Evolutionary conservation across 2,797 vertebrate genomes (phyloP), one percentile per base, ranked within the genome.

Genomic region (Chloroceryle amazona): DNA sequence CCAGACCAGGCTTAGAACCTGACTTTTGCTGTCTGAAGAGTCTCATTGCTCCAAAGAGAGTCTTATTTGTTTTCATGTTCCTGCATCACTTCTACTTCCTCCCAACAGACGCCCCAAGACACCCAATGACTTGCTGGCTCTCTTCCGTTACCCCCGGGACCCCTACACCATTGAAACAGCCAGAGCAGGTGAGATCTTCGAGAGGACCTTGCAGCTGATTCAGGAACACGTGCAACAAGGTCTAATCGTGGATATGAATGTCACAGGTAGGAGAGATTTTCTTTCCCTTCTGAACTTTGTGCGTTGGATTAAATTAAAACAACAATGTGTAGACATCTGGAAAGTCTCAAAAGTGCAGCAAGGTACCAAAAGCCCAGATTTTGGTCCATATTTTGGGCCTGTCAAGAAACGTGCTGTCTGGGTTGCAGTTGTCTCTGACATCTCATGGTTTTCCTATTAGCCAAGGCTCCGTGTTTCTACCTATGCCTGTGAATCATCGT

Each of bases 131-230:
- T 85, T 98, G 54, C 92, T 98, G 91, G 98, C 98, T 51, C 96
- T 98, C 42, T 96, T 98, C 81, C 97, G 98, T 33, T 98, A 98
- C 85, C 98, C 98, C 0, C 97, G 98, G 49, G 98, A 98, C 33
- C 98, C 98, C 33, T 96, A 98, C 85, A 98, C 97, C 41, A 93
- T 98, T 1, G 97, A 98, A 89, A 97, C 96, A 10, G 97, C 97
- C 74, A 86, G 97, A 65, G 97, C 98, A 62, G 98, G 98, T 6
- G 98, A 98, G 94, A 98, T 98, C 94, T 98, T 98, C 9, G 98
- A 98, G 39, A 94, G 98, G 52, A 98, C 98, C 51, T 81, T 98
- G 89, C 96, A 97, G 81, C 93, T 98, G 67, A 98, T 98, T 61
- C 98, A 98, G 85, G 98, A 98, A 16, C 97, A 98, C 0, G 97